A percentile compares a stretch with the other conserved stretches of the same genome.
Evolutionary conservation across 2,888 invertebrate species (phyloP).

Genomic region (Cordilura impudica): DNA sequence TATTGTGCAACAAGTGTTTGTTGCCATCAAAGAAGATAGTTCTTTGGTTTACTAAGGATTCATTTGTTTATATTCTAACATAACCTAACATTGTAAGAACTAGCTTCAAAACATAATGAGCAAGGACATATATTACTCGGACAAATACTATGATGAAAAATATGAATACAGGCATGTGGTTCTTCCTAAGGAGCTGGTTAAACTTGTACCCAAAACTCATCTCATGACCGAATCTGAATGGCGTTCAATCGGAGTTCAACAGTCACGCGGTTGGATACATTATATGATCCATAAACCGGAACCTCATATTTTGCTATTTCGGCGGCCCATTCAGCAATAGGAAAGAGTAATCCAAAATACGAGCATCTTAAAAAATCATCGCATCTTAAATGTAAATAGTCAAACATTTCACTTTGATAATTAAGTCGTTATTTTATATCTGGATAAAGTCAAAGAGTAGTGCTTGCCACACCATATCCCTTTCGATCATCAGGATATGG

Average conservation of each 20-base stretch:
- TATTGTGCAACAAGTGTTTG: too few relatives aligned
- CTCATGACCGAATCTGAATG: constrained; percentile 96
- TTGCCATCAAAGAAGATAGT: too few relatives aligned
- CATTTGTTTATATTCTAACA: constrained; percentile 19
- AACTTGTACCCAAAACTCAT: constrained; percentile 93
- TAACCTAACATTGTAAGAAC: constrained; percentile 45
- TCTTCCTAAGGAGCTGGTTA: constrained; percentile 93
- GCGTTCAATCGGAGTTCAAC: constrained; percentile 96
- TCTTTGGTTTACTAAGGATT: constrained; percentile 17
- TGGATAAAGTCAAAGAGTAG: constrained; percentile 7
- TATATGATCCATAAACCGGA: constrained; percentile 98
- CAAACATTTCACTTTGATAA: constrained; percentile 6
- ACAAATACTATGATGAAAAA: constrained; percentile 94
- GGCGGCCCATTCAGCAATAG: constrained; percentile 82
- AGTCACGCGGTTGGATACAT: constrained; percentile 97
- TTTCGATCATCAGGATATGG: not conserved
- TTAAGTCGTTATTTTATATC: not conserved
- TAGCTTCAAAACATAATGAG: constrained; percentile 77
- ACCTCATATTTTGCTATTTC: constrained; percentile 93
- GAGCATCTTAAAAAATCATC: not conserved
- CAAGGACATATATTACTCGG: constrained; percentile 93
- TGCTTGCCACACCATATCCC: constrained; percentile 3
- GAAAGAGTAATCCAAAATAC: not conserved
- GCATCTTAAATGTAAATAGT: constrained; percentile 45
- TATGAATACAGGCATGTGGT: constrained; percentile 97